Evolutionary conservation across 1,140 invertebrate species (phyloP), one percentile per base, ranked within the genome.

Genomic region (Sogatella furcifera): DNA sequence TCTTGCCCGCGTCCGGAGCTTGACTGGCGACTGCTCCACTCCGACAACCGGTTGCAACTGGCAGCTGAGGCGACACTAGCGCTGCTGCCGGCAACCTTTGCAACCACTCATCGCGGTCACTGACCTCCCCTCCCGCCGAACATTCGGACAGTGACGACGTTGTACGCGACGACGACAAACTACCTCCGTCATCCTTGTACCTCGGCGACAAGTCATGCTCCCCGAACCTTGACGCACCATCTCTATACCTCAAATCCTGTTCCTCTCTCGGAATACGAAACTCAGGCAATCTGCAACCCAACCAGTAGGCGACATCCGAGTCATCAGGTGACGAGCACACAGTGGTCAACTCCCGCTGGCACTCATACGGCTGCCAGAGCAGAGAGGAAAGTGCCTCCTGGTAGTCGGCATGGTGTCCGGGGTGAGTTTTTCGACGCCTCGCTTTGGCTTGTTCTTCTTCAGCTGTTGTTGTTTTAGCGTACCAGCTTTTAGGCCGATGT

Each of bases 361-460:
- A 69, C 21, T 71, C 68, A 62, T 71, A 71, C 2, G 69, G 69
- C 53, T 71, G 66, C 68, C 68, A 71, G 6, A 71, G 59, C 8
- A 71, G 61, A 22, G 69, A 70, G 15, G 66, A 68, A 46, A 71
- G 61, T n/a, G 69, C 69, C 56, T 69, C 65, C 52, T 65, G 64
- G 52, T 60, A 60, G 38, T 60, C 46, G 14, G 46, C 53, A 14
- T 42, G 53, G 19, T 38, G 46, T 13, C 52, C 34, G 14, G 59
- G 59, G 53, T 60, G 46, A 11, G 59, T 60, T 52, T 60, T 38
- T 42, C 59, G 41, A 3, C 59, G 34, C 8, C 34, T 60, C 17
- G 41, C 53, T 17, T 38, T 60, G 13, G n/a, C 17, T 8, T 55
- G 41, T 17, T 54, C 52, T 15, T 24, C 31, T 31, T 42, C 44